These are phyloP conservation scores for Aphaenogaster floridana DNA, from an alignment of 1,140 invertebrate species.

Conservation along the genomic window DNA sequence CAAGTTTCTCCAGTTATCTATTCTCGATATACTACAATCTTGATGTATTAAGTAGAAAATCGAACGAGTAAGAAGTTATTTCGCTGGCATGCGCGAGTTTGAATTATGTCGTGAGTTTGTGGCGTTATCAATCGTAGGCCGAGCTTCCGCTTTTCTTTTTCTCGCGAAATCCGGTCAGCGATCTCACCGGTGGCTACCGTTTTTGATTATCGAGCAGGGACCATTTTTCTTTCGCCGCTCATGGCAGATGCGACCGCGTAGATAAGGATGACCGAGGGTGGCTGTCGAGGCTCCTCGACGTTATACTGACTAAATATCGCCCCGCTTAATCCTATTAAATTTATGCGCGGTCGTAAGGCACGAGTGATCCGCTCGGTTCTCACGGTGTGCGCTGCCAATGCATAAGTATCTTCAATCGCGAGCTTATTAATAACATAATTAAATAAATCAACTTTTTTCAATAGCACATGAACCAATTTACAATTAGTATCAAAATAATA, in stretches of 20 bases:
- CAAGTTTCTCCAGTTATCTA: background rate
- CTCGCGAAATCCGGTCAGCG: background rate
- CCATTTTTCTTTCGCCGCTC: slow-evolving; percentile 76
- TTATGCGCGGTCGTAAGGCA: slow-evolving; percentile 67
- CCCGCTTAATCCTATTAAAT: slow-evolving; percentile 71
- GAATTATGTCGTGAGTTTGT: slow-evolving; percentile 11
- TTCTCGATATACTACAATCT: background rate
- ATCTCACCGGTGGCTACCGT: slow-evolving; percentile 74
- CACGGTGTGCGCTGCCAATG: slow-evolving; percentile 43
- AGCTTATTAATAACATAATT: background rate
- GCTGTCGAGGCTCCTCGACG: slow-evolving; percentile 78
- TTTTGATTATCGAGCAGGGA: slow-evolving; percentile 77
- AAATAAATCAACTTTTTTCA: background rate
- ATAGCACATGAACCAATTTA: background rate
- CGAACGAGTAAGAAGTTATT: background rate
- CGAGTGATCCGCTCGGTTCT: slow-evolving; percentile 52
- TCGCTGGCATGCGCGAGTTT: slow-evolving; percentile 22
- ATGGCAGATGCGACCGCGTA: slow-evolving; percentile 72
- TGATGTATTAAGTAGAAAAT: background rate
- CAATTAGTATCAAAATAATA: background rate
- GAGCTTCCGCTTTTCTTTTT: slow-evolving; percentile 21
- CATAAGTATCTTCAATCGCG: background rate
- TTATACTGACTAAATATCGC: slow-evolving; percentile 80
- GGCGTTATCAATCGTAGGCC: background rate
- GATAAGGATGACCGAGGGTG: slow-evolving; percentile 81